Evolutionary conservation across 2,797 vertebrate genomes (phyloP), one percentile per base, ranked within the genome.

Genomic region (Acanthurus leucopareius): DNA sequence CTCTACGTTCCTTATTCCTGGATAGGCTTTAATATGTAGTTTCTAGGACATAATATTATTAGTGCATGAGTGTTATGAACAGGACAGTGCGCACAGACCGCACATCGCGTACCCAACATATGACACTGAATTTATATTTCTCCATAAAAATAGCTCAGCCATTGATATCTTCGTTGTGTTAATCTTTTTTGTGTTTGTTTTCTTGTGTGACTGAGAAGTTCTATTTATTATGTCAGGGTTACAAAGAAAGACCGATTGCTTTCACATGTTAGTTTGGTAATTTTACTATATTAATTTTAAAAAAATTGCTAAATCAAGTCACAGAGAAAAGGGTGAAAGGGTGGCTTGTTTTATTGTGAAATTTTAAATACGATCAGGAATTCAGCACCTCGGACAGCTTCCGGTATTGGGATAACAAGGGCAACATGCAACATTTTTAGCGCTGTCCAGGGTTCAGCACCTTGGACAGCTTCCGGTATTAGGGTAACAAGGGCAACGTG

Each of bases 301-400:
- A n/a, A 65, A 42, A 48, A 16, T 2, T 35, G 7, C 32, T 2
- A 53, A 63, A 19, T 48, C 17, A 35, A 35, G 32, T 32, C 32
- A 13, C 40, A 13, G 40, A 32, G 13, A 3, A 16, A 16, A 20
- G 7, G 25, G 2, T 28, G 13, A 49, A 58, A 48, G 62, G 60
- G 22, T 49, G 20, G 10, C 38, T 68, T 35, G 20, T 56, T 56
- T 62, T 62, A 40, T 8, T 53, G 22, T 70, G 25, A 63, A 49
- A 77, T 35, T 49, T n/a, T n/a, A 53, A 9, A 45, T 32, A 32
- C 17, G 20, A 15, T 57, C 45, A 35, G 6, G 38, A 42, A 3
- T 74, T 80, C 70, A 56, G 60, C 47, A 87, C 86, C 62, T 2
- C 60, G 78, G 81, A 78, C 62, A 86, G 76, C 62, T 8, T 13